Evolutionary conservation across 2,113 vertebrate genomes (phyloP), one percentile per base, ranked within the genome.

Genomic region (Grus americana): DNA sequence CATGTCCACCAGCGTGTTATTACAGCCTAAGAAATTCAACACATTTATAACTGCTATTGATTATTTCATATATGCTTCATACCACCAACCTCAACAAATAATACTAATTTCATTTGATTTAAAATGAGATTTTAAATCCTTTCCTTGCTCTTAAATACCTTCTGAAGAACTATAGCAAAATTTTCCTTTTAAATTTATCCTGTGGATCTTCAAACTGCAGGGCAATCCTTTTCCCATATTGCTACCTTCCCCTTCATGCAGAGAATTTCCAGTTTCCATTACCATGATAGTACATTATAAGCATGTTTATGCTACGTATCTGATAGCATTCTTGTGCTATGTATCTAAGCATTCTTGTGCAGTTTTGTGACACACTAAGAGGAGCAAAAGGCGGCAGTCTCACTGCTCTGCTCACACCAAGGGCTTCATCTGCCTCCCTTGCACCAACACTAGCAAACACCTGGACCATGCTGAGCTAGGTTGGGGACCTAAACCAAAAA

Each of bases 201-300:
- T 59, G 58, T 30, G 40, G 16, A 12, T 68, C 36, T 72, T 54
- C 32, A 40, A 88, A 72, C n/a, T 34, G 32, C 58, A 83, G n/a
- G 16, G 2, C 63, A 88, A 55, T 7, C 23, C 30, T 80, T 66
- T 36, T 34, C 42, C 62, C 12, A 24, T 3, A 44, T 5, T 36
- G 26, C 30, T 57, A 52, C 40, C 23, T 17, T 5, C 67, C 78
- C 24, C 73, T 44, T 27, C 18, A 5, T 2, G 20, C 36, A 92
- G 57, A 82, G 47, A 34, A 59, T 44, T 79, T 34, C 47, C 66
- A 57, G 55, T 44, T 79, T 34, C 47, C 66, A 57, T 61, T 23
- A 34, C 26, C 13, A 6, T 1, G 15, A 19, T 1, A 38, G 6
- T 18, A 50, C 4, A 0, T 58, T 61, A 29, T 0, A 0, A 74